phyloP scores from a whole-genome alignment of 2,113 vertebrate species.

The Galemys pyrenaicus region DNA sequence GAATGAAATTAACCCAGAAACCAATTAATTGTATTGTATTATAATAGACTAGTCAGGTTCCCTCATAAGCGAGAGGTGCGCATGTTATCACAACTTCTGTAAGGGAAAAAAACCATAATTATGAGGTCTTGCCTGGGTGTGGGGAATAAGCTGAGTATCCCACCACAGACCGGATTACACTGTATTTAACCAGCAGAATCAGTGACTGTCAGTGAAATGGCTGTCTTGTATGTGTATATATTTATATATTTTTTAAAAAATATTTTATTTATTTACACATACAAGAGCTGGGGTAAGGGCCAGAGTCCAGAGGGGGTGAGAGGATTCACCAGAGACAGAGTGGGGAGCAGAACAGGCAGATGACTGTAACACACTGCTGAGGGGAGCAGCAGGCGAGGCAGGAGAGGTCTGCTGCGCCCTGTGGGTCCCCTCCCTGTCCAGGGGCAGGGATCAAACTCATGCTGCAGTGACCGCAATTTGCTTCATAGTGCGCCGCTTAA shows the following conservation, averaged over 20 bases:
- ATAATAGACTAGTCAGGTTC: not conserved
- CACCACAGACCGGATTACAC: not conserved
- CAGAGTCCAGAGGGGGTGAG: too few species aligned
- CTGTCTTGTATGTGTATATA: not conserved
- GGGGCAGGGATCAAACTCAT: too few species aligned
- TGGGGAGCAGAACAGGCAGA: too few species aligned
- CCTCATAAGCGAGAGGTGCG: not conserved
- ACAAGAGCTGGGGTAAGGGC: too few species aligned
- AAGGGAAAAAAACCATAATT: not conserved
- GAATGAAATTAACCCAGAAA: not conserved
- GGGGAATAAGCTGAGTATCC: not conserved
- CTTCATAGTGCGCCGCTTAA: too few species aligned
- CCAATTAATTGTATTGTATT: slow-evolving; percentile 7
- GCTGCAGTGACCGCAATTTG: too few species aligned
- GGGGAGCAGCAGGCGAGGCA: too few species aligned
- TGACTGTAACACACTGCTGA: too few species aligned
- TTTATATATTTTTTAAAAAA: not conserved
- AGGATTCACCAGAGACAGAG: too few species aligned
- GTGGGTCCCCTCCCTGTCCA: too few species aligned
- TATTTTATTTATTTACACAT: too few species aligned
- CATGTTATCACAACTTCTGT: not conserved
- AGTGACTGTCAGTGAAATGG: not conserved
- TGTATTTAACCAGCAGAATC: not conserved
- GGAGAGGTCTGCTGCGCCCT: too few species aligned
- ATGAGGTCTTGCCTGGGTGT: not conserved